Evolutionary conservation across 2,113 vertebrate genomes (phyloP), one percentile per base, ranked within the genome.

Genomic region (Alces alces): DNA sequence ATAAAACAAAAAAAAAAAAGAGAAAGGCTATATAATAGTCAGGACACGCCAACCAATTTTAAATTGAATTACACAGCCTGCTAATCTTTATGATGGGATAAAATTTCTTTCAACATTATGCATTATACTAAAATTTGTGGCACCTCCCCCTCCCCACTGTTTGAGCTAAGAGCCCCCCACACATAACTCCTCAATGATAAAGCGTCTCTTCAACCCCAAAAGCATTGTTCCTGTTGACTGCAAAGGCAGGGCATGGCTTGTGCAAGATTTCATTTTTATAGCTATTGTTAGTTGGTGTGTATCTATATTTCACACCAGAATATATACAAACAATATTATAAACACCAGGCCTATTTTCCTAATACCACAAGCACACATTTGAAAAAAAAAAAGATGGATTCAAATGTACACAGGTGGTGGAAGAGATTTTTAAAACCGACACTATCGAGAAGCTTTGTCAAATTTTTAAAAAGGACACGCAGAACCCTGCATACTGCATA

Each of bases 41-140:
- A 98, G 97, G 98, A 98, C 98, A 98, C 64, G 96, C 98, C 96
- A 39, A 98, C 94, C 97, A 99, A 98, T 98, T 98, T 98, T 98
- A 99, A 99, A 99, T 99, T 99, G 98, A 99, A 99, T 99, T 99
- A 99, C 99, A 99, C 98, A 99, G 98, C 98, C 98, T 99, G 98
- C 98, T 99, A 99, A 99, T 99, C 98, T 99, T 99, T 99, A 99
- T 88, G 98, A 99, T 98, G 97, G 98, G 98, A 98, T 98, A 98
- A 98, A 98, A 98, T 98, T 98, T 98, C 98, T 98, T 98, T 98
- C 98, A 98, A 98, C 97, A 97, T 96, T 92, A 98, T 93, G 96
- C 98, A 98, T 98, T 97, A 98, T 54, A 97, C 98, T 98, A 97
- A 99, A 98, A 98, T 98, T 97, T 87, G 66, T 95, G 98, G 93